Conservation (phyloP, 2,888 invertebrate genomes). For the Athalia circularis region DNA sequence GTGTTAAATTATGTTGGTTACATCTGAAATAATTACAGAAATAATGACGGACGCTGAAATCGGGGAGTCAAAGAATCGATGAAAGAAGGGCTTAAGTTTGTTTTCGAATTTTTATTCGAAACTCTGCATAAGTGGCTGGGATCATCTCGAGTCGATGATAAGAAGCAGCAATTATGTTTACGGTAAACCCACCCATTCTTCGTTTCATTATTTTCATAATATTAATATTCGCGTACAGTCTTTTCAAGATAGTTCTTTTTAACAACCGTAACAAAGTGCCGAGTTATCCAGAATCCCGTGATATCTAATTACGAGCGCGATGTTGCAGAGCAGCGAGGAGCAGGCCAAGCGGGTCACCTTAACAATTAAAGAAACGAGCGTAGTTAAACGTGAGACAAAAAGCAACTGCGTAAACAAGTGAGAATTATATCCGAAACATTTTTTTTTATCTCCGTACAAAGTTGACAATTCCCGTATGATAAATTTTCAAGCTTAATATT, state of each 20-base stretch:
- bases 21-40: no score
- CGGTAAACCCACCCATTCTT: neutral
- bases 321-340: neutral
- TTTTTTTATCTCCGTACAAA: neutral
- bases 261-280: neutral
- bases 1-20: neutral
- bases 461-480: neutral
- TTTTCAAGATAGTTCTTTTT: neutral
- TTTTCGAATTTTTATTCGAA: no score
- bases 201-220: neutral
- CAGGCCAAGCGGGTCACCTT: neutral
- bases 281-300: neutral
- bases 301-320: neutral
- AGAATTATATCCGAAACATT: neutral
- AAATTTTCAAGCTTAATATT: conserved; percentile 22
- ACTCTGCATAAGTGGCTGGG: no score
- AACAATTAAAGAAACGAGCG: conserved; percentile 16
- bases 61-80: no score
- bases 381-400: conserved; percentile 15
- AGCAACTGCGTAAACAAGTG: conserved; percentile 1
- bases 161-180: neutral
- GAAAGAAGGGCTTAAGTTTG: no score
- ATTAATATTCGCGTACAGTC: neutral
- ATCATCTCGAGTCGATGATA: neutral
- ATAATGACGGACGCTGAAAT: no score